phyloP scores from a whole-genome alignment of 2,888 invertebrate genomes.

The Thecocarcelia acutangulata region DNA sequence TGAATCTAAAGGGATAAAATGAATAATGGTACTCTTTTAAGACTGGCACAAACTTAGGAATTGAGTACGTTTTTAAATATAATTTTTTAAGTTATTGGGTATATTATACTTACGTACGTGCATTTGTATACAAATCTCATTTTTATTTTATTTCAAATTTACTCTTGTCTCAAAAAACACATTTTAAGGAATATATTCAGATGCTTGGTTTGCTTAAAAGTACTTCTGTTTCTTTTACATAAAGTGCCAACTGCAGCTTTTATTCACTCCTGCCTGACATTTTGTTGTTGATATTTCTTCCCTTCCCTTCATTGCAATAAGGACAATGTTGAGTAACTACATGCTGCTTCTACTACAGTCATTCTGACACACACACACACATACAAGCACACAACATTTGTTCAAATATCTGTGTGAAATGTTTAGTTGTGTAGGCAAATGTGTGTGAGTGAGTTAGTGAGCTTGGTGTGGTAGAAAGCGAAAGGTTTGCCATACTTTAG shows the following conservation, averaged over 20 bases:
- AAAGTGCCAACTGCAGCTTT: conserved; percentile 7
- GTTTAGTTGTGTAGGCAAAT: conserved; percentile 2
- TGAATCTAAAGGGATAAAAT: conserved; percentile 20
- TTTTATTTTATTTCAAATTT: background rate
- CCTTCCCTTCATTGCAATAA: conserved; percentile 30
- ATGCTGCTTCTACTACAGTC: conserved; percentile 74
- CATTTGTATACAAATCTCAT: background rate
- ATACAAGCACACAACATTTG: conserved; percentile 52
- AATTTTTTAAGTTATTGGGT: too few relatives aligned
- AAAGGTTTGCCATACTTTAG: conserved; percentile 62
- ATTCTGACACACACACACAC: conserved; percentile 22
- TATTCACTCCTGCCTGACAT: background rate
- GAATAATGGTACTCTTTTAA: conserved; percentile 47
- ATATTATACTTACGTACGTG: background rate
- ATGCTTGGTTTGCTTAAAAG: background rate
- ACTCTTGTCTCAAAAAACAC: background rate
- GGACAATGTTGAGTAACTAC: conserved; percentile 70
- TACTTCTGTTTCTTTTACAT: background rate
- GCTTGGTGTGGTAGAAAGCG: conserved; percentile 61
- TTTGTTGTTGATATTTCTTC: background rate
- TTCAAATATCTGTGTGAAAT: conserved; percentile 22
- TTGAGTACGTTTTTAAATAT: background rate
- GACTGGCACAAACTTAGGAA: background rate
- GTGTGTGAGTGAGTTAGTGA: conserved; percentile 2
- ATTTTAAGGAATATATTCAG: too few relatives aligned